These are phyloP conservation scores for Bryconaethiops microstoma DNA, from an alignment of 2,797 vertebrate genomes.

Conservation along the genomic window DNA sequence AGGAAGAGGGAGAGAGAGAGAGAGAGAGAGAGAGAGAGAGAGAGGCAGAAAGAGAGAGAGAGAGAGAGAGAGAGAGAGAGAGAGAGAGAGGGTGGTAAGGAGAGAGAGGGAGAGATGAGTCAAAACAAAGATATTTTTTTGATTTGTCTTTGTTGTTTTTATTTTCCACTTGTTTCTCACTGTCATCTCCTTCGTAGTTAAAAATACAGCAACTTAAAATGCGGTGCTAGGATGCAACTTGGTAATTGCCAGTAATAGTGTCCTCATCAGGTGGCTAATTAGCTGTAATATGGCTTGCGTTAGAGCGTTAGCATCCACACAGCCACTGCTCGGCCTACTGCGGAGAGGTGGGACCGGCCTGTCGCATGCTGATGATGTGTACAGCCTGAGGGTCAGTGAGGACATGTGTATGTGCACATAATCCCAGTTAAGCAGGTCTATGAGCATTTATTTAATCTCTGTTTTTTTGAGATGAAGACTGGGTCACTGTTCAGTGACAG, in stretches of 20 bases:
- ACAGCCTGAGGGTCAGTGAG: constrained; percentile 46
- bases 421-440: constrained; percentile 23
- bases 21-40: constrained; percentile 15
- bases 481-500: neutral
- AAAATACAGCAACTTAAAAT: constrained; percentile 60
- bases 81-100: neutral
- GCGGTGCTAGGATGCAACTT: constrained; percentile 67
- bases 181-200: constrained; percentile 45
- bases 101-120: constrained; percentile 21
- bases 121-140: constrained; percentile 54
- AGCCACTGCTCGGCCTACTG: constrained; percentile 39
- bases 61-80: constrained; percentile 27
- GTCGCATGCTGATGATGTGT: constrained; percentile 41
- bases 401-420: constrained; percentile 27
- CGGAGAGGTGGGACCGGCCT: constrained; percentile 43
- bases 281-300: constrained; percentile 71
- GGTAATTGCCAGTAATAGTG: constrained; percentile 75
- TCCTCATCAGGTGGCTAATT: constrained; percentile 77
- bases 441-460: constrained; percentile 7
- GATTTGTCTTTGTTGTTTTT: constrained; percentile 46
- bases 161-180: constrained; percentile 29
- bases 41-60: constrained; percentile 16
- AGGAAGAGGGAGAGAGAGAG: constrained; percentile 22
- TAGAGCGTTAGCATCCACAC: constrained; percentile 61
- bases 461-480: constrained; percentile 8